phyloP scores from a whole-genome alignment of 2,888 invertebrate species.

The Schizaphis graminum region DNA sequence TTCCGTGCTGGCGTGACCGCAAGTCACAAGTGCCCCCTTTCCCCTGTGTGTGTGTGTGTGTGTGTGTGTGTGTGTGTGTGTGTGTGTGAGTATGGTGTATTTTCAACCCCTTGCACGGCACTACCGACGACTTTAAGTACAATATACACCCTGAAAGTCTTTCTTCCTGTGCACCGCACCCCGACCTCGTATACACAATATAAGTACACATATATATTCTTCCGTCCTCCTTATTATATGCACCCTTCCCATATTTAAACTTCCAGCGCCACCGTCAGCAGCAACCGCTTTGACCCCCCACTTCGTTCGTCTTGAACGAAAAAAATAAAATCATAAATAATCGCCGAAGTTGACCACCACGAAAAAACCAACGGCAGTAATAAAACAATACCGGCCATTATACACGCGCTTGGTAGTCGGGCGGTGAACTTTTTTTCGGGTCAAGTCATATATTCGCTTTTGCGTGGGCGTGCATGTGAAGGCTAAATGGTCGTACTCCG shows the following conservation, averaged over 20 bases:
- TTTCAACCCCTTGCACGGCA: not conserved
- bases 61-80: not conserved
- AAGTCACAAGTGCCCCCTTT: not conserved
- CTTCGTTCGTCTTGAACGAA: not conserved
- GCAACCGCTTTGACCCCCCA: not conserved
- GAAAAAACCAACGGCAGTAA: conserved; percentile 38
- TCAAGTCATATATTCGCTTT: conserved; percentile 22
- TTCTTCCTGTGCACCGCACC: not conserved
- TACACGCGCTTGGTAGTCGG: conserved; percentile 7
- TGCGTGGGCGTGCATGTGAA: conserved; percentile 41
- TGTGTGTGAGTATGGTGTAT: not conserved
- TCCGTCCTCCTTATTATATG: not conserved
- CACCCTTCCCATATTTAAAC: not conserved
- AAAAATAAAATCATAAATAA: conserved; percentile 37
- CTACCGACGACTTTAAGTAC: not conserved
- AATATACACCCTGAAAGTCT: not conserved
- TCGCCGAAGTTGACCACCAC: conserved; percentile 41
- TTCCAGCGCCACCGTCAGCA: not conserved
- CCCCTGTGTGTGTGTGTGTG: not conserved
- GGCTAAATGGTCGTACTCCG: not conserved
- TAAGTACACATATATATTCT: not conserved
- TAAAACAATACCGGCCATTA: conserved; percentile 31
- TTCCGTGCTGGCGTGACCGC: conserved; percentile 55
- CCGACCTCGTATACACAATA: not conserved
- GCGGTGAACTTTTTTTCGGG: conserved; percentile 51